Base-by-base conservation (phyloP, 2,888 invertebrate genomes). In the Colletes collaris region DNA sequence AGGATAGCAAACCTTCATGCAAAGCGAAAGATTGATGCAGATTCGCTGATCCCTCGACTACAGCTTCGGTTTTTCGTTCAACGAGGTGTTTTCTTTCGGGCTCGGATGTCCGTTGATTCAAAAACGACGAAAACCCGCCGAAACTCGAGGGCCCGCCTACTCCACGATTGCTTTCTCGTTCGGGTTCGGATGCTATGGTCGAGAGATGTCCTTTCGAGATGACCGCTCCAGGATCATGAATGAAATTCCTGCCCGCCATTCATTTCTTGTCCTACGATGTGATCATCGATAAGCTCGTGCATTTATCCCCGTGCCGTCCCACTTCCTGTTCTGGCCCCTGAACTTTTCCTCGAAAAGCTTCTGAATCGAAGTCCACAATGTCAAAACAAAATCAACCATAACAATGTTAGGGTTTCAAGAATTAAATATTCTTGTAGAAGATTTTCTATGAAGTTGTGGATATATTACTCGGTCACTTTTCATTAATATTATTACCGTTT, bases 251-350 rank as follows among this genome's bases (percentile, higher is more conserved):
- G 62, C 52, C 73, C 58, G 71, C 40, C 87, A 87, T 90, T 88
- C 89, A 87, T 85, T 81, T 78, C 78, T 76, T 75, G 80, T 72
- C 64, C 46, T 56, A 56, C 83, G 81, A 85, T 79, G 79, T 89
- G 91, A 91, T 90, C 87, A 78, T 74, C 86, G 90, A 91, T 91
- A 90, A 89, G 71, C 75, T 65, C 69, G 82, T 56, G 87, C 80
- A 89, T 90, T 89, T 89, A 87, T 85, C 84, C 86, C 83, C 83
- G 82, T 81, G 83, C 86, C 86, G 85, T 86, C 87, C 82, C 44
- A 80, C 82, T 83, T 87, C 86, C 87, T 74, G 70, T 64, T 71
- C 74, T 58, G 65, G 62, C 19, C 66, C 44, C 49, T 13, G n/a
- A 72, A 70, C 58, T 78, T 79, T 81, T 80, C 79, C 73, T 58